Percentiles rank a stretch among this genome's conserved stretches.
phyloP scores from a whole-genome alignment of 2,888 invertebrate genomes.

The Cheilosia vulpina region DNA sequence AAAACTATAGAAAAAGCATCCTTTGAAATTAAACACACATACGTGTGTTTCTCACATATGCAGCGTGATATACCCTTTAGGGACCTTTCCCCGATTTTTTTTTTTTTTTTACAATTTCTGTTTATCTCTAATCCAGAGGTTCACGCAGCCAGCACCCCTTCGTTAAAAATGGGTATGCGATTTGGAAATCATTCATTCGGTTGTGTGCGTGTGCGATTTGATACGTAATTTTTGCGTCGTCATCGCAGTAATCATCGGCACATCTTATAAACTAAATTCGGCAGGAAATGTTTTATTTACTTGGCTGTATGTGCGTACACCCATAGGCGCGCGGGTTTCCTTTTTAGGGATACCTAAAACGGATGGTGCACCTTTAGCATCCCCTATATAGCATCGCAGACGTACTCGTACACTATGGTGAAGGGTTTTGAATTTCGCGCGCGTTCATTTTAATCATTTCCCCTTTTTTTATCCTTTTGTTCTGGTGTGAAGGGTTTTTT shows the following conservation, averaged over 20 bases:
- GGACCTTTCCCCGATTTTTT: slow-evolving; percentile 65
- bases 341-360: slow-evolving; percentile 42
- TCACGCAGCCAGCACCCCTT: slow-evolving; percentile 73
- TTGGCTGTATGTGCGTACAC: slow-evolving; percentile 44
- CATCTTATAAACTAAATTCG: slow-evolving; percentile 65
- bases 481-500: slow-evolving; percentile 57
- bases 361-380: slow-evolving; percentile 69
- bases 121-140: slow-evolving; percentile 64
- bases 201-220: slow-evolving; percentile 40
- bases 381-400: slow-evolving; percentile 24
- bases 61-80: slow-evolving; percentile 65
- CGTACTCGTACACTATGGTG: slow-evolving; percentile 29
- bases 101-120: slow-evolving; percentile 36
- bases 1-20: slow-evolving; percentile 51
- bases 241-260: slow-evolving; percentile 61
- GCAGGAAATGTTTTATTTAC: slow-evolving; percentile 49
- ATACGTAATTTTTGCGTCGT: slow-evolving; percentile 72
- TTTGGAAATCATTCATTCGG: slow-evolving; percentile 7
- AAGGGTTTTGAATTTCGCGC: slow-evolving; percentile 75
- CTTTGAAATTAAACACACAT: slow-evolving; percentile 52
- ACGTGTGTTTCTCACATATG: slow-evolving; percentile 29
- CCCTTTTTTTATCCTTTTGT: slow-evolving; percentile 66
- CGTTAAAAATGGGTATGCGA: slow-evolving; percentile 72
- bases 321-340: slow-evolving; percentile 61
- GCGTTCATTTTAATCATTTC: slow-evolving; percentile 58